Evolutionary conservation across 2,113 vertebrate genomes (phyloP).

Genomic region (Sporophila hypoxantha): DNA sequence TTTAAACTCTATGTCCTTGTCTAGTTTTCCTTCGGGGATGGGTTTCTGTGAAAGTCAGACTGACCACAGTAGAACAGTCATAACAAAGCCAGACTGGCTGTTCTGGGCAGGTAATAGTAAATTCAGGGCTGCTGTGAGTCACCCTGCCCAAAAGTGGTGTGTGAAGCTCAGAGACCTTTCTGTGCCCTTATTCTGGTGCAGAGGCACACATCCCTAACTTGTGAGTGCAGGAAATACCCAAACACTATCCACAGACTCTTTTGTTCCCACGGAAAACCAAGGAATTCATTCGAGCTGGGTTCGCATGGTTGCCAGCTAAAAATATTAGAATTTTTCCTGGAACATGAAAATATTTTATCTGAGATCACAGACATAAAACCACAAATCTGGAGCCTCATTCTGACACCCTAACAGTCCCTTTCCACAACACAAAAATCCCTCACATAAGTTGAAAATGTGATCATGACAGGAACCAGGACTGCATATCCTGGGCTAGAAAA

Average conservation of each 20-base stretch:
- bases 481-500: background rate
- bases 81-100: conserved; percentile 38
- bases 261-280: background rate
- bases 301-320: background rate
- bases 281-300: background rate
- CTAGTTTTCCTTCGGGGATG: background rate
- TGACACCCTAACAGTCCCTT: background rate
- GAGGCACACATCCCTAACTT: background rate
- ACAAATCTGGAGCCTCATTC: background rate
- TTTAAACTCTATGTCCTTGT: conserved; percentile 8
- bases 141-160: background rate
- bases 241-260: background rate
- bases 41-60: conserved; percentile 49
- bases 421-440: background rate
- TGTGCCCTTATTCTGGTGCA: background rate
- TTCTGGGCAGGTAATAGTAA: conserved; percentile 9
- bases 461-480: background rate
- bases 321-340: background rate
- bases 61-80: conserved; percentile 38
- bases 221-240: background rate
- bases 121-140: conserved; percentile 3
- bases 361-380: background rate
- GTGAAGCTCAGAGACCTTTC: background rate
- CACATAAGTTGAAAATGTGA: background rate
- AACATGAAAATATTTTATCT: background rate